A percentile compares a stretch with the other conserved stretches of the same genome.
Evolutionary conservation across 2,888 invertebrate genomes (phyloP).

Genomic region (Malachius bipustulatus): DNA sequence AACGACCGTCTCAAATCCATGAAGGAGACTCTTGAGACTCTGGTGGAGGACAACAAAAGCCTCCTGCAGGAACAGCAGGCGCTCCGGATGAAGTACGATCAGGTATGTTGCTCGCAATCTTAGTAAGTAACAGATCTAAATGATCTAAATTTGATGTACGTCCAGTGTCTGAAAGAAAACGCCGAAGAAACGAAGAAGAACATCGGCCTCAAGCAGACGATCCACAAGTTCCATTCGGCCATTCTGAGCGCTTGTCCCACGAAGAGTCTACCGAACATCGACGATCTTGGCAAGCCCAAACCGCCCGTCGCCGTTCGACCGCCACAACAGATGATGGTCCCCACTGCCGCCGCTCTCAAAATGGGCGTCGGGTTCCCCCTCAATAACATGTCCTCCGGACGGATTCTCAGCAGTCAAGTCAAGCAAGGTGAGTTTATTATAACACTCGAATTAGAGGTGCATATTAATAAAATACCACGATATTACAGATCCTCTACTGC

Average conservation of each 20-base stretch:
- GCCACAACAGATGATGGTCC: conserved; percentile 50
- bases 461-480: neutral
- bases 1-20: conserved; percentile 70
- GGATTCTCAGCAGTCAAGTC: conserved; percentile 47
- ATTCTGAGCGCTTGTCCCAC: conserved; percentile 49
- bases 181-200: conserved; percentile 52
- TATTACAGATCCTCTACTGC: conserved; percentile 36
- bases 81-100: conserved; percentile 65
- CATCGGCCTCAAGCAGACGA: conserved; percentile 45
- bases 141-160: conserved; percentile 10
- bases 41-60: conserved; percentile 59
- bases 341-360: conserved; percentile 73
- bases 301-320: conserved; percentile 26
- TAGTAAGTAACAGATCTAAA: too few relatives aligned
- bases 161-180: conserved; percentile 46
- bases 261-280: conserved; percentile 45
- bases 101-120: too few relatives aligned
- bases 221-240: conserved; percentile 50
- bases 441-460: neutral
- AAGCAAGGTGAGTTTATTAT: conserved; percentile 38
- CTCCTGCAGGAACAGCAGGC: conserved; percentile 67
- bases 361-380: conserved; percentile 79
- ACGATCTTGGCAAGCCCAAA: conserved; percentile 40
- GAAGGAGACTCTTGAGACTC: conserved; percentile 62
- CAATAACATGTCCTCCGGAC: conserved; percentile 50